These are phyloP conservation scores for Thalassarche chlororhynchos DNA, from an alignment of 2,113 vertebrate genomes.

Conservation along the genomic window DNA sequence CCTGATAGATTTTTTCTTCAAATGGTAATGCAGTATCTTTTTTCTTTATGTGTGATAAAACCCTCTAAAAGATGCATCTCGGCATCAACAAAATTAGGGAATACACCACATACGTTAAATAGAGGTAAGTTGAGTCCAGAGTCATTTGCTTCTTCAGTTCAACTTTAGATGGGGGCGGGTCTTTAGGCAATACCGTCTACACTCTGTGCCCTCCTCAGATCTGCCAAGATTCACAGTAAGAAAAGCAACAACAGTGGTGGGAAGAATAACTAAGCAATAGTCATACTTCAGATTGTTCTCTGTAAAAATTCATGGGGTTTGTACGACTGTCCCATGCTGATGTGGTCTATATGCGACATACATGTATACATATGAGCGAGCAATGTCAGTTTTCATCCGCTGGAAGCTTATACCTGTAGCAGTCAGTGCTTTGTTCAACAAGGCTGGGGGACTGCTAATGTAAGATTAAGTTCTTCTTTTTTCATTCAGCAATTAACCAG, in stretches of 20 bases:
- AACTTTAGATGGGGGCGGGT: not conserved
- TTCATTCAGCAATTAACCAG: conserved; percentile 63
- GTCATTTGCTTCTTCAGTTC: not conserved
- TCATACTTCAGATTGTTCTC: not conserved
- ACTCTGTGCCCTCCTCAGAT: not conserved
- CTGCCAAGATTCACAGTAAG: conserved; percentile 6
- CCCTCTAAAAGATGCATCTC: conserved; percentile 4
- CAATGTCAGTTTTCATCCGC: not conserved
- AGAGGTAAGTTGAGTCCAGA: not conserved
- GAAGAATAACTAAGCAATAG: not conserved
- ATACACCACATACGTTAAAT: conserved; percentile 11
- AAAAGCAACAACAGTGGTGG: not conserved
- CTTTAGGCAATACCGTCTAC: not conserved
- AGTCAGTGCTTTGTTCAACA: conserved; percentile 65
- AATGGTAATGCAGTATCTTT: not conserved
- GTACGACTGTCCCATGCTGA: not conserved
- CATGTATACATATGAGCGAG: not conserved
- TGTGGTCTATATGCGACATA: not conserved
- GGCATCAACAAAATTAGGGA: not conserved
- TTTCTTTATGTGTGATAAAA: not conserved
- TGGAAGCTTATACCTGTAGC: conserved; percentile 33
- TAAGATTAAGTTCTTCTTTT: conserved; percentile 1
- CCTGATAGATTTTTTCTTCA: not conserved
- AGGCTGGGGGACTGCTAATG: conserved; percentile 37
- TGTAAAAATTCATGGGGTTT: not conserved